Base-by-base conservation (phyloP, 2,888 invertebrate species). In the Drosophila ezoana region DNA sequence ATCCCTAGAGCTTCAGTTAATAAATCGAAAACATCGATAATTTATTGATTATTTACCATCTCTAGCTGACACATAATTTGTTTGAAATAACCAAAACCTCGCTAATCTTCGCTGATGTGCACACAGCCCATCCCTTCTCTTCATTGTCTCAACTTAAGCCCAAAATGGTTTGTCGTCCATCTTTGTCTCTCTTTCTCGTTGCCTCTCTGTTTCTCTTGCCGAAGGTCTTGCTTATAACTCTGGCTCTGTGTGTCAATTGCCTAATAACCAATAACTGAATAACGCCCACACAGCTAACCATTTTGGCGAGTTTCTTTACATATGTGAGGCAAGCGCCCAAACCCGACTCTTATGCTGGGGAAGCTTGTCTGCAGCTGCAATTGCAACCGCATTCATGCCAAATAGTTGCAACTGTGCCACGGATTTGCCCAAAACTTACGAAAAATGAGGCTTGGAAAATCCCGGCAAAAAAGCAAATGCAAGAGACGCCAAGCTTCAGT, bases 231-330 rank as follows among this genome's bases (percentile, higher is more conserved):
- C 20, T 53, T 53, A 62, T 65, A 64, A 49, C n/a, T 53, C 49
- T 63, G 14, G 58, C 52, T 73, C 59, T 73, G 48, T 83, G 51
- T 82, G 81, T 57, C 68, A 82, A 81, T 73, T 77, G 80, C 81
- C 56, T 47, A 73, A 82, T 73, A 66, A 60, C 14, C 52, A 79
- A 77, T 74, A 69, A 58, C 37, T 70, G 48, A 33, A n/a, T 49
- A 48, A 44, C 59, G 53, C 76, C 76, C 67, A 84, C 81, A 49
- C 66, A 62, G 28, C 41, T 35, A 37, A 61, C n/a, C 45, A 49
- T 60, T 47, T 53, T 54, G 20, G 8, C 33, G 58, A 37, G 45
- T 44, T 49, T 60, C 37, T 38, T 53, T 20, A 13, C 13, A 37
- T n/a, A 13, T 14, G 32, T n/a, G 20, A 37, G 8, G 18, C 18